phyloP scores from a whole-genome alignment of 2,113 vertebrate genomes.

The Antechinus stuartii region DNA sequence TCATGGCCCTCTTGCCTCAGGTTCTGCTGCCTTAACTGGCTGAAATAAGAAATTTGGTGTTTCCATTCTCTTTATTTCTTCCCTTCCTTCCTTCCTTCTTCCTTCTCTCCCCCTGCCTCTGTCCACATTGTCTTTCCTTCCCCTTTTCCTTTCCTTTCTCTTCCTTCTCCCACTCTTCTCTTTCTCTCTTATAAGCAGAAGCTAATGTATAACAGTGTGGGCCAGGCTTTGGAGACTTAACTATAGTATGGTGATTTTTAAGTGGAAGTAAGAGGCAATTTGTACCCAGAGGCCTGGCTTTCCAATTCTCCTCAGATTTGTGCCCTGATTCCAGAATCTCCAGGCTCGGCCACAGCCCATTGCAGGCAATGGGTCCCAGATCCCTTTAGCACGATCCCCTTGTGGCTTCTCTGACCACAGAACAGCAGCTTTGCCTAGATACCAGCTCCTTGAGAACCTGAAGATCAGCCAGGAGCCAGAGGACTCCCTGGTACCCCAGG shows the following conservation, averaged over 20 bases:
- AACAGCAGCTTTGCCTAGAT: neutral
- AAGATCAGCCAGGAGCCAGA: neutral
- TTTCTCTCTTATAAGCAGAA: neutral
- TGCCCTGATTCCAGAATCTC: neutral
- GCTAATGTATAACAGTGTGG: neutral
- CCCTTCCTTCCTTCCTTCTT: too few species aligned
- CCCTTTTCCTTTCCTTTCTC: too few species aligned
- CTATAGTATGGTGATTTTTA: neutral
- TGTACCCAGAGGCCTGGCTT: neutral
- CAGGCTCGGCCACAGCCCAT: slow-evolving; percentile 32
- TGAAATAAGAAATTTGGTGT: neutral
- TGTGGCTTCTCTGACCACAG: neutral
- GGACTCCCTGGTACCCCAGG: neutral
- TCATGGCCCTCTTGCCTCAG: neutral
- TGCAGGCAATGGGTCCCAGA: slow-evolving; percentile 64
- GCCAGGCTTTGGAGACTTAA: neutral
- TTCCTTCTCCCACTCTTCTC: too few species aligned
- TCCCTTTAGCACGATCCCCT: rapidly evolving
- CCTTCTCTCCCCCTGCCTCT: neutral
- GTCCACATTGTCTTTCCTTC: neutral
- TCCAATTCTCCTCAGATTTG: neutral
- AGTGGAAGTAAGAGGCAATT: neutral
- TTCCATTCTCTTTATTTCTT: neutral
- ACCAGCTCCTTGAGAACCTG: neutral
- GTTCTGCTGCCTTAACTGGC: neutral